Conservation (phyloP, 2,113 vertebrate genomes). For the Vanacampus margaritifer region DNA sequence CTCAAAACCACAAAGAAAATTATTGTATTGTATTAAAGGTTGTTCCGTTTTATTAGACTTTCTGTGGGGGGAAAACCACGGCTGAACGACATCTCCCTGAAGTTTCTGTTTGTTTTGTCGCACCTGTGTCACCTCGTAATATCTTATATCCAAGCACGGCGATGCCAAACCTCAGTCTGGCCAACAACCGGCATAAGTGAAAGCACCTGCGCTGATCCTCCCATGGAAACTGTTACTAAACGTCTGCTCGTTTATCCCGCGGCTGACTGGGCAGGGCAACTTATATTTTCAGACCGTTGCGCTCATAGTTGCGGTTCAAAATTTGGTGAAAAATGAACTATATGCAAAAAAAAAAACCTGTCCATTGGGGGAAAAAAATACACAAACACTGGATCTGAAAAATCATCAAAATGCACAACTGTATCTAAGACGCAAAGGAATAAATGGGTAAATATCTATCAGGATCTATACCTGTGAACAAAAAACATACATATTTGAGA, state of each 20-base stretch:
- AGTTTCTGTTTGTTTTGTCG: constrained; percentile 10
- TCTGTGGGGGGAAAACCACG: constrained; percentile 1
- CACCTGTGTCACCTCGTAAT: constrained; percentile 15
- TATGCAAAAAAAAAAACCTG: neutral
- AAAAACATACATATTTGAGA: too few species aligned
- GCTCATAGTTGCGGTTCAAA: neutral
- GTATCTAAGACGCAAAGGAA: too few species aligned
- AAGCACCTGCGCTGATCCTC: constrained; percentile 5
- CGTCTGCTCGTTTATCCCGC: constrained; percentile 8
- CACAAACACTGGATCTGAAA: neutral
- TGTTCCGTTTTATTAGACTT: neutral
- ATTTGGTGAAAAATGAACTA: neutral
- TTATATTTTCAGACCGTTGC: neutral
- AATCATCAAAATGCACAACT: too few species aligned
- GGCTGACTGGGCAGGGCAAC: neutral
- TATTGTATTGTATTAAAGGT: neutral
- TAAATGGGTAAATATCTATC: too few species aligned
- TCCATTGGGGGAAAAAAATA: neutral
- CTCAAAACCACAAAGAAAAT: neutral
- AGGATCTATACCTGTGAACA: too few species aligned
- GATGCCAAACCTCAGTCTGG: neutral
- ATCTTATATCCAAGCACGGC: constrained; percentile 1
- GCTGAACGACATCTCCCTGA: neutral
- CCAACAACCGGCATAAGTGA: constrained; percentile 1
- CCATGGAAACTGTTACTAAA: constrained; percentile 6